A percentile compares a stretch with the other conserved stretches of the same genome.
phyloP scores from a whole-genome alignment of 2,797 vertebrate genomes.

The Xenops minutus region DNA sequence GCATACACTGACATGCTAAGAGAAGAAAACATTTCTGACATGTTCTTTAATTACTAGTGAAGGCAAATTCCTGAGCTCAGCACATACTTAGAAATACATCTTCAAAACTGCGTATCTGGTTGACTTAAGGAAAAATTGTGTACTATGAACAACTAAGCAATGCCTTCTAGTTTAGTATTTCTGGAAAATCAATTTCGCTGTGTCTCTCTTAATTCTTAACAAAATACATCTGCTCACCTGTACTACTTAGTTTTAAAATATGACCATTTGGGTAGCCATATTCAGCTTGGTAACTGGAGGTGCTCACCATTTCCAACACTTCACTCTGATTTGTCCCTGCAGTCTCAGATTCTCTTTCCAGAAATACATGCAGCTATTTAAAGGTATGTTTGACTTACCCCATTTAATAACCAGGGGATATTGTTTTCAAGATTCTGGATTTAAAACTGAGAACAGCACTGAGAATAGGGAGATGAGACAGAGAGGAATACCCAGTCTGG shows the following conservation, averaged over 20 bases:
- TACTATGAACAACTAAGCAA: background rate
- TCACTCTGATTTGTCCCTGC: background rate
- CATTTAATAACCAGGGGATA: background rate
- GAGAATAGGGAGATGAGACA: background rate
- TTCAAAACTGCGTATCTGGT: background rate
- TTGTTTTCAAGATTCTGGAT: background rate
- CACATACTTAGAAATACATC: background rate
- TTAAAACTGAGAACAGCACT: background rate
- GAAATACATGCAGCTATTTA: background rate
- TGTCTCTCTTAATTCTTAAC: background rate
- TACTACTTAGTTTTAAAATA: background rate
- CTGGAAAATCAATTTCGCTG: background rate
- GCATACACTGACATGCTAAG: background rate
- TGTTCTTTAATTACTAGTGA: background rate
- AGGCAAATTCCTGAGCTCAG: background rate
- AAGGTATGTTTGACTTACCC: background rate
- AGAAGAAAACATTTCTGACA: background rate
- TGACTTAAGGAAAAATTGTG: background rate
- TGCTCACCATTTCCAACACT: background rate
- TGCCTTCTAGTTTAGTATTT: background rate
- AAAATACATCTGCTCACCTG: background rate
- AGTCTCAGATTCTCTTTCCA: background rate
- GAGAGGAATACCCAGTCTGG: background rate
- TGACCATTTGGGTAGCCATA: background rate
- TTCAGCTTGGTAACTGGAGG: background rate